A percentile compares a stretch with the other conserved stretches of the same genome.
Evolutionary conservation across 92 coral and sea anemone species (phyloP).

Genomic region (Zoanthus sociatus): DNA sequence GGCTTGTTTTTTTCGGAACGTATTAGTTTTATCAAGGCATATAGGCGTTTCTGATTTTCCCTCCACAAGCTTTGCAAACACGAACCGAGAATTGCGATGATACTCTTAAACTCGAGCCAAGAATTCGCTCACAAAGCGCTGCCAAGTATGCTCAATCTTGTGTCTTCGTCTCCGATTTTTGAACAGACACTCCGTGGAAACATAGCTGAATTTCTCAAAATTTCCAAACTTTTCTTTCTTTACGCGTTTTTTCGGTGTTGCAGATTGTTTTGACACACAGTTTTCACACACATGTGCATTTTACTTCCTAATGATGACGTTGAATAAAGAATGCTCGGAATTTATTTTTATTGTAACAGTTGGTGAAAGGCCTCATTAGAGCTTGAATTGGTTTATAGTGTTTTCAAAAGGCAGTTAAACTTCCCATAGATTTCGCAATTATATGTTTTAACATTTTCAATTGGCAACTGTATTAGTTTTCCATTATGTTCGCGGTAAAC

Average conservation of each 20-base stretch:
- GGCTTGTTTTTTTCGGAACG: slow-evolving; percentile 6
- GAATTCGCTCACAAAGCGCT: slow-evolving; percentile 49
- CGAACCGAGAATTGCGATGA: slow-evolving; percentile 27
- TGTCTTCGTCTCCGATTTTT: slow-evolving; percentile 31
- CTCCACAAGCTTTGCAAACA: slow-evolving; percentile 54
- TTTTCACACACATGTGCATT: not conserved
- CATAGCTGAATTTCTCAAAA: slow-evolving; percentile 27
- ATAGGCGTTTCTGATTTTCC: slow-evolving; percentile 38
- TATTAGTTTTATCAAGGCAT: not conserved
- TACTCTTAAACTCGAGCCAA: slow-evolving; percentile 13
- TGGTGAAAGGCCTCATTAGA: no score
- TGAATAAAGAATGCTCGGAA: no score
- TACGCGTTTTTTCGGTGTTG: not conserved
- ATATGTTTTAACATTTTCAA: no score
- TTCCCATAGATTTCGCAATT: no score
- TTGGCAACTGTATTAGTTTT: no score
- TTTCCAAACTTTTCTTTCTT: slow-evolving; percentile 54
- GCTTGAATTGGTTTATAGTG: no score
- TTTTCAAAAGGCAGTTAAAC: no score
- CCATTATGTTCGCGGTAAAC: no score
- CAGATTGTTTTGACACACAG: not conserved
- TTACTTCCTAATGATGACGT: no score
- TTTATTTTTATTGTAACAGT: no score
- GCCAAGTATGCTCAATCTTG: slow-evolving; percentile 36
- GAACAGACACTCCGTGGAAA: slow-evolving; percentile 63